Evolutionary conservation across 2,888 invertebrate genomes (phyloP).

Genomic region (Venusia cambrica): DNA sequence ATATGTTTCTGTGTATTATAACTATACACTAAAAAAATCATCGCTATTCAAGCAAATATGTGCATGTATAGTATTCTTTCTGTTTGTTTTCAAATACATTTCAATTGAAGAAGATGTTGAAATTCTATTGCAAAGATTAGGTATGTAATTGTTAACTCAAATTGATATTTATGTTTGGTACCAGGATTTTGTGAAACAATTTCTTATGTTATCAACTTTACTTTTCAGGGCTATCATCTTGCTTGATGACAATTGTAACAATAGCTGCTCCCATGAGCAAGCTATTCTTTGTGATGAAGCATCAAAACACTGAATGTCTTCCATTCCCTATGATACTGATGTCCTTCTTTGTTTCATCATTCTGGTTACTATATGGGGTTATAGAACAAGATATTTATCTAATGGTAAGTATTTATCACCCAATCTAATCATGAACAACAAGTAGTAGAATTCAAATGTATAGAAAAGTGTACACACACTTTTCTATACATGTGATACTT

Average conservation of each 20-base stretch:
- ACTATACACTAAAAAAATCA: constrained; percentile 87
- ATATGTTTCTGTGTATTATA: constrained; percentile 86
- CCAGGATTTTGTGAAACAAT: neutral
- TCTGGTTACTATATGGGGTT: constrained; percentile 93
- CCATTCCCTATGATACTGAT: constrained; percentile 93
- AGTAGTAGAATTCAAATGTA: too few relatives aligned
- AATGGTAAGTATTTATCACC: constrained; percentile 85
- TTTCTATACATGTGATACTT: too few relatives aligned
- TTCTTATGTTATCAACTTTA: too few relatives aligned
- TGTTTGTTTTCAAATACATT: constrained; percentile 81
- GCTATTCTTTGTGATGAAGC: constrained; percentile 88
- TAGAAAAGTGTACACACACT: too few relatives aligned
- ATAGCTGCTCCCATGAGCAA: constrained; percentile 91
- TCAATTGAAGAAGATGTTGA: constrained; percentile 75
- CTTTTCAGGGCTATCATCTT: constrained; percentile 82
- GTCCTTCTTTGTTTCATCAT: constrained; percentile 89
- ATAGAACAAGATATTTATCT: constrained; percentile 89
- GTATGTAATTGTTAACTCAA: constrained; percentile 61
- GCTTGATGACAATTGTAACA: constrained; percentile 88
- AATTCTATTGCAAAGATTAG: constrained; percentile 82
- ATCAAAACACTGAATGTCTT: constrained; percentile 90
- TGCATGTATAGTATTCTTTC: constrained; percentile 72
- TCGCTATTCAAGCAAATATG: constrained; percentile 83
- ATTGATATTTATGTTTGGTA: too few relatives aligned
- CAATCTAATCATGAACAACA: too few relatives aligned